These are phyloP conservation scores for Melanophora roralis DNA, from an alignment of 2,888 invertebrate species.

Conservation along the genomic window DNA sequence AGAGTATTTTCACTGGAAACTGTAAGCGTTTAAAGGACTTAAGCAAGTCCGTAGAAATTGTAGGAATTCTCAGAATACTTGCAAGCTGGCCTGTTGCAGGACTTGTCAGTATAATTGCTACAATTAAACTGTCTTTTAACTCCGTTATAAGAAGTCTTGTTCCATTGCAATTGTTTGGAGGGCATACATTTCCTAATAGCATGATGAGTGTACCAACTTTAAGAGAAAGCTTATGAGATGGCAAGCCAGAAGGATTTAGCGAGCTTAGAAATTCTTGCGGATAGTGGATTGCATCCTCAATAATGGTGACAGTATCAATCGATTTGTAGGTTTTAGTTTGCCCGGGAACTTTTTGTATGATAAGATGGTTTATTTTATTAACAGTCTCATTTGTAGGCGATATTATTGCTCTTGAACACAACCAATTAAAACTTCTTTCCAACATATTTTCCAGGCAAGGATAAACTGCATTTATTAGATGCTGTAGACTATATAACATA, in stretches of 20 bases:
- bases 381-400: constrained; percentile 6
- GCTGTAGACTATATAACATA: too few relatives aligned
- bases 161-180: too few relatives aligned
- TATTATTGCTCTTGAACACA: constrained; percentile 24
- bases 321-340: constrained; percentile 18
- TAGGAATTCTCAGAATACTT: too few relatives aligned
- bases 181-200: constrained; percentile 36
- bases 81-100: too few relatives aligned
- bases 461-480: not conserved
- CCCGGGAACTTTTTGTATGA: constrained; percentile 15
- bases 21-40: too few relatives aligned
- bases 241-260: constrained; percentile 13
- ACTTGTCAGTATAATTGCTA: too few relatives aligned
- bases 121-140: too few relatives aligned
- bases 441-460: constrained; percentile 1
- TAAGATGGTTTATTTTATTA: constrained; percentile 24
- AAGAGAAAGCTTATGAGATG: constrained; percentile 21
- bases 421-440: constrained; percentile 34
- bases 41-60: too few relatives aligned
- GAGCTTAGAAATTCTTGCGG: constrained; percentile 38
- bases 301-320: constrained; percentile 19
- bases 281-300: constrained; percentile 18
- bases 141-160: too few relatives aligned
- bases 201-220: constrained; percentile 24
- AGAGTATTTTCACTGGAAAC: too few relatives aligned